Evolutionary conservation across 2,888 invertebrate genomes (phyloP).

Genomic region (Hybos culiciformis): DNA sequence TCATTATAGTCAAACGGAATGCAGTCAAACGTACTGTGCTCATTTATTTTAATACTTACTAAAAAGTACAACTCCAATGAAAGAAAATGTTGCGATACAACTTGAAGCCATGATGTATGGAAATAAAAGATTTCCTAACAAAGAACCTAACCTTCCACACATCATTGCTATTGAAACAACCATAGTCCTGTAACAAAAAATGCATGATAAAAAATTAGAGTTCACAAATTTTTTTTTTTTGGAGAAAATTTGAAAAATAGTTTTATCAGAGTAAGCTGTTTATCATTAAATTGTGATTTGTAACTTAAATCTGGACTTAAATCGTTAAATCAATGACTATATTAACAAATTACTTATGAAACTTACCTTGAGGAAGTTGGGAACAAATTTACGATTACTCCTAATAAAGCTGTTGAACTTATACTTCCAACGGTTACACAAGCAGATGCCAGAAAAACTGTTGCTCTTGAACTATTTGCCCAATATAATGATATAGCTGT

Average conservation of each 20-base stretch:
- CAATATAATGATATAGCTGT: constrained; percentile 43
- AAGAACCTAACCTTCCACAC: constrained; percentile 55
- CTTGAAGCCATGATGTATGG: constrained; percentile 52
- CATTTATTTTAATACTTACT: constrained; percentile 35
- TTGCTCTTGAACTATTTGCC: constrained; percentile 39
- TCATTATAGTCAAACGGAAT: too few species aligned
- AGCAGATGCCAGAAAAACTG: constrained; percentile 42
- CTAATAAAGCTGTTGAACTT: constrained; percentile 27
- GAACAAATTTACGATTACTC: constrained; percentile 27
- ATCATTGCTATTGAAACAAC: constrained; percentile 57
- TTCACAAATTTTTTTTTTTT: not conserved
- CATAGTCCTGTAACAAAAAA: constrained; percentile 45
- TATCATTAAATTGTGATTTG: too few species aligned
- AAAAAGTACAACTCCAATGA: constrained; percentile 46
- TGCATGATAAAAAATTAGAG: not conserved
- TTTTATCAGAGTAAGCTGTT: too few species aligned
- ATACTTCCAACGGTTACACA: constrained; percentile 34
- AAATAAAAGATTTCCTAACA: constrained; percentile 56
- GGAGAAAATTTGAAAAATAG: too few species aligned
- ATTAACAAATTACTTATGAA: constrained; percentile 38
- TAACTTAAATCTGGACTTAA: too few species aligned
- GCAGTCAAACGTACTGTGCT: too few species aligned
- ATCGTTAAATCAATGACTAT: constrained; percentile 41
- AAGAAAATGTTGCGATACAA: constrained; percentile 57
- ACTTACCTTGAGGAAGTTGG: constrained; percentile 32